These are phyloP conservation scores for Trichechus manatus DNA, from an alignment of 2,113 vertebrate species.

Conservation along the genomic window DNA sequence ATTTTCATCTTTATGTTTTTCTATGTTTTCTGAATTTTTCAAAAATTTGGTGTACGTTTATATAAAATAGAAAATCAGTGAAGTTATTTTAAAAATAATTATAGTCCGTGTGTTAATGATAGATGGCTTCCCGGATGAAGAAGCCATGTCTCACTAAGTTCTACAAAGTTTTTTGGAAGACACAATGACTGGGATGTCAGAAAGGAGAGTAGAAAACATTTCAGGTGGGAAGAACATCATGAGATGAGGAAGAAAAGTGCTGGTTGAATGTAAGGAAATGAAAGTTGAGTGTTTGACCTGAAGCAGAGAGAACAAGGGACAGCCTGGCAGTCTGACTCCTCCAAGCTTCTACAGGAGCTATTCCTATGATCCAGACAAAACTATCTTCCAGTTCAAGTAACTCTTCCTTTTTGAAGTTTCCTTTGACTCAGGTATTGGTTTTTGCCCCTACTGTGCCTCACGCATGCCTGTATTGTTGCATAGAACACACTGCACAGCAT, in stretches of 20 bases:
- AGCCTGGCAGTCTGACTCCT: neutral
- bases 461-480: neutral
- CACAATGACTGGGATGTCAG: neutral
- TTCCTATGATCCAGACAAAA: neutral
- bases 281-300: neutral
- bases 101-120: neutral
- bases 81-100: neutral
- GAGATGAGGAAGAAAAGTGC: neutral
- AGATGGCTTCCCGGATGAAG: neutral
- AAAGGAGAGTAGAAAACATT: neutral
- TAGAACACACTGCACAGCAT: neutral
- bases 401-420: neutral
- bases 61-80: neutral
- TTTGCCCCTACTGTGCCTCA: neutral
- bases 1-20: slow-evolving; percentile 36
- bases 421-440: neutral
- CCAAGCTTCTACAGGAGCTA: neutral
- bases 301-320: neutral
- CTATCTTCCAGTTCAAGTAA: neutral
- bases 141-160: neutral
- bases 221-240: neutral
- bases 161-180: neutral
- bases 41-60: neutral
- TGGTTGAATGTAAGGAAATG: neutral
- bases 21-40: neutral